Percentiles rank a stretch among this genome's conserved stretches.
Evolutionary conservation across 1,140 invertebrate genomes (phyloP).

Genomic region (silkworm (Bombyx mori)): ASM3026992v2 NC_085122.1:1030001-1030500

Average conservation of each 20-base stretch:
- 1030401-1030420: conserved; percentile 76
- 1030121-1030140: conserved; percentile 76
- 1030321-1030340: conserved; percentile 84
- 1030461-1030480: conserved; percentile 35
- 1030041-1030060: conserved; percentile 80
- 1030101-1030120: conserved; percentile 78
- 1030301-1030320: conserved; percentile 84
- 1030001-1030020: conserved; percentile 89
- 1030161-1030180: conserved; percentile 75
- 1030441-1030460: conserved; percentile 62
- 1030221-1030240: conserved; percentile 73
- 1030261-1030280: conserved; percentile 78
- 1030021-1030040: conserved; percentile 85
- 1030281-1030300: conserved; percentile 72
- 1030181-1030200: conserved; percentile 72
- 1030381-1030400: conserved; percentile 70
- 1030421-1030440: conserved; percentile 87
- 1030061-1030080: conserved; percentile 72
- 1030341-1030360: conserved; percentile 75
- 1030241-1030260: conserved; percentile 75
- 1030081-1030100: conserved; percentile 77
- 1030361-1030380: conserved; percentile 49
- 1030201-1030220: conserved; percentile 70
- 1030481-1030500: conserved; percentile 47
- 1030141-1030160: conserved; percentile 77